Evolutionary conservation across 2,797 vertebrate species (phyloP), one percentile per base, ranked within the genome.

Genomic region (Anomalospiza imberbis): DNA sequence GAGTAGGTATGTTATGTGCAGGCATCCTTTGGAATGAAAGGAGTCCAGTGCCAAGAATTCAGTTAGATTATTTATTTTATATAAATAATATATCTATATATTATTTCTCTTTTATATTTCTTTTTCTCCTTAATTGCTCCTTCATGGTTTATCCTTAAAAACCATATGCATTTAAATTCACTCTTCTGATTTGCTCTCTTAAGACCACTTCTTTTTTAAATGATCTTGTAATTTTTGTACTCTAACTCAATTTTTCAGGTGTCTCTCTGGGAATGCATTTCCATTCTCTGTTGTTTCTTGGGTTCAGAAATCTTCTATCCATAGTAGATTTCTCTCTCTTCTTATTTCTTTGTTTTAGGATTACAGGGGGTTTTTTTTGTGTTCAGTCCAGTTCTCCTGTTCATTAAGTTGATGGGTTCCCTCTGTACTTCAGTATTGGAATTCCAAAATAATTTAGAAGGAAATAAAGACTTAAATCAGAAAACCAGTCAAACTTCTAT

Each of bases 391-490:
- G 68, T 77, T 89, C 54, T 89, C 19, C 34, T 44, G 34, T 53
- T 61, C 48, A 63, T 93, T 92, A 74, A 31, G 21, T 22, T 91
- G 73, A 93, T 78, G 21, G 31, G 61, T 86, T 82, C 91, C 61
- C 17, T 89, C 45, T 83, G 16, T 47, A 53, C 25, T 81, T 58
- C 66, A 79, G 9, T 72, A 50, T 12, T 40, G 31, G 32, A 94
- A 83, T 74, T 83, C 53, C 16, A 79, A 77, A 84, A 70, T 79
- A 84, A 73, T 94, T 91, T 79, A 93, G 66, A 86, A 78, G 40
- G n/a, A 17, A 38, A 85, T 73, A 71, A 91, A 89, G 86, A 61
- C 60, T 93, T 95, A 92, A 93, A 92, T 76, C 77, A 91, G 80
- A 66, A 93, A 87, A 94, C 26, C 54, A 65, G 42, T 88, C 73